phyloP scores from a whole-genome alignment of 2,888 invertebrate species.

The Polyommatus icarus region DNA sequence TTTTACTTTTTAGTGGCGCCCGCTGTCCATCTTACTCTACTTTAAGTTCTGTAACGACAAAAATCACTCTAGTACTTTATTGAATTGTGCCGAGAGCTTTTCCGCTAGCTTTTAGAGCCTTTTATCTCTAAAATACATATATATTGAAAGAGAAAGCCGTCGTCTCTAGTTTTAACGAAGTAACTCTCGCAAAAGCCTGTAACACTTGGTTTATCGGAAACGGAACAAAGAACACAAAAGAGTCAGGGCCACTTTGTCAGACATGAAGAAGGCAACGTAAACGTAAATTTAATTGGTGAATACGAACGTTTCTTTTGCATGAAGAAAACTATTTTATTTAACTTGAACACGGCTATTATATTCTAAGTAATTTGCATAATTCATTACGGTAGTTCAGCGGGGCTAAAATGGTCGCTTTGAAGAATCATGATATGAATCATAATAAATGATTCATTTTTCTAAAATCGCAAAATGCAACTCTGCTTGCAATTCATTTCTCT shows the following conservation, averaged over 20 bases:
- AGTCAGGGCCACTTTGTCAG: conserved; percentile 50
- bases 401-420: no score
- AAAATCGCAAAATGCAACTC: no score
- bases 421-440: no score
- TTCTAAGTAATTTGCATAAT: not conserved
- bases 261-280: conserved; percentile 5
- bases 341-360: conserved; percentile 34
- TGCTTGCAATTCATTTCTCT: no score
- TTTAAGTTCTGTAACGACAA: conserved; percentile 26
- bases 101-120: conserved; percentile 34
- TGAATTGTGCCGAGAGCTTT: conserved; percentile 33
- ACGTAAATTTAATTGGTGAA: not conserved
- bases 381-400: not conserved
- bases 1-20: conserved; percentile 22
- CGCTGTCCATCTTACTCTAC: conserved; percentile 19
- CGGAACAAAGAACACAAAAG: conserved; percentile 65
- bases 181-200: conserved; percentile 48
- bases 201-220: conserved; percentile 56
- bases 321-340: conserved; percentile 3
- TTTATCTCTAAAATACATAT: conserved; percentile 34
- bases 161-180: conserved; percentile 31
- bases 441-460: no score
- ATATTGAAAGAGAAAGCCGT: conserved; percentile 31
- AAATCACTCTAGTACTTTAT: conserved; percentile 34
- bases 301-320: not conserved